These are phyloP conservation scores for Indicator maculatus DNA, from an alignment of 2,113 vertebrate genomes.

Conservation along the genomic window DNA sequence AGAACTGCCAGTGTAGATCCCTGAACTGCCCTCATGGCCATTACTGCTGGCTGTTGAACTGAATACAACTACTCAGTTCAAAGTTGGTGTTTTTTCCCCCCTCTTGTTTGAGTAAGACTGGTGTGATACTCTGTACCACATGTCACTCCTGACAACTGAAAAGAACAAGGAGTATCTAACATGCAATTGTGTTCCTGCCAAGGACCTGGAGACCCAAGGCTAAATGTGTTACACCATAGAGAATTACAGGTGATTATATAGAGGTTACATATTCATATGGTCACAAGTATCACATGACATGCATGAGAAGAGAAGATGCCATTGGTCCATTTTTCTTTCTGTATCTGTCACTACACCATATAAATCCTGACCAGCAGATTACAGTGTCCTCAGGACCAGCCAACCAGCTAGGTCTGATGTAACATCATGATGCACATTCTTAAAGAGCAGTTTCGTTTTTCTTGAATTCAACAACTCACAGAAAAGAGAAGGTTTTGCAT, in stretches of 20 bases:
- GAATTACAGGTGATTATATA: neutral
- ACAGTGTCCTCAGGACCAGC: neutral
- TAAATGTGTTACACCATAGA: neutral
- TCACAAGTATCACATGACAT: neutral
- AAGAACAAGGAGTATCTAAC: neutral
- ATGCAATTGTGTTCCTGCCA: neutral
- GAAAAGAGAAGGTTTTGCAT: neutral
- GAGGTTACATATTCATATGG: neutral
- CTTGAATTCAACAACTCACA: neutral
- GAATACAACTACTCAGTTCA: neutral
- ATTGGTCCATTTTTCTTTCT: neutral
- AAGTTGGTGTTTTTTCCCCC: neutral
- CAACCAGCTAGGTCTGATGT: neutral
- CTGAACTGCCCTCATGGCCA: neutral
- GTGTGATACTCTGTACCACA: neutral
- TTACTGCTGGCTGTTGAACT: neutral
- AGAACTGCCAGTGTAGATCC: neutral
- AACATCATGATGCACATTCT: neutral
- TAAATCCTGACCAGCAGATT: neutral
- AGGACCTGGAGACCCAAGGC: conserved; percentile 7
- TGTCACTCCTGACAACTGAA: neutral
- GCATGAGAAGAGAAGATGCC: neutral
- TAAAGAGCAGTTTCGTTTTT: neutral
- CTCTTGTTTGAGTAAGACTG: neutral
- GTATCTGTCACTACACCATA: neutral